A percentile compares a stretch with the other conserved stretches of the same genome.
Conservation (phyloP, 2,797 vertebrate species). For the Hozukius guyotensis region DNA sequence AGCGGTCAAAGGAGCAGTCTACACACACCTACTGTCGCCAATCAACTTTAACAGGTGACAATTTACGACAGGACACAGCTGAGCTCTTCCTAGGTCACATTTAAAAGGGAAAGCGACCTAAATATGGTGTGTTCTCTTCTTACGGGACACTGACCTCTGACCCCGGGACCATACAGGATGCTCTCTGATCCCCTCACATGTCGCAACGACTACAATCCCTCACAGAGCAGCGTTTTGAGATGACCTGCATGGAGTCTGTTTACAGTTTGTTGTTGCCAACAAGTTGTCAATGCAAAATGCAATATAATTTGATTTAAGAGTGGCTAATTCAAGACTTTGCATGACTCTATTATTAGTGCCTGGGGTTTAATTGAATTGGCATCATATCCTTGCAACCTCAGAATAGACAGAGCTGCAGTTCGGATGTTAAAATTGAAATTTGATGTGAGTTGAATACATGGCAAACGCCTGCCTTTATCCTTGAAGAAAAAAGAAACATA, state of each 20-base stretch:
- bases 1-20: background rate
- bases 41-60: constrained; percentile 20
- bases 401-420: background rate
- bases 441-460: background rate
- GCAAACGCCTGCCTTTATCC: background rate
- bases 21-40: constrained; percentile 7
- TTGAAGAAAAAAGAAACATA: too few relatives aligned
- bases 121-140: constrained; percentile 45
- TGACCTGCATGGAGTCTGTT: background rate
- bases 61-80: constrained; percentile 47
- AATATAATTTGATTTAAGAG: background rate
- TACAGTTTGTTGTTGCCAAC: background rate
- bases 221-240: background rate
- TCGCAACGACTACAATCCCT: background rate
- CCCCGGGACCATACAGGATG: background rate
- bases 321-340: background rate
- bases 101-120: constrained; percentile 54
- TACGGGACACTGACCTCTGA: constrained; percentile 52
- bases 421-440: background rate
- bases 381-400: background rate
- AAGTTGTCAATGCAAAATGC: background rate
- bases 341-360: background rate
- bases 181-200: constrained; percentile 16
- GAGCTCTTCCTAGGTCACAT: constrained; percentile 38
- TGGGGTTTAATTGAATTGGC: background rate